Evolutionary conservation across 2,113 vertebrate species (phyloP).

Genomic region (Meleagris gallopavo): DNA sequence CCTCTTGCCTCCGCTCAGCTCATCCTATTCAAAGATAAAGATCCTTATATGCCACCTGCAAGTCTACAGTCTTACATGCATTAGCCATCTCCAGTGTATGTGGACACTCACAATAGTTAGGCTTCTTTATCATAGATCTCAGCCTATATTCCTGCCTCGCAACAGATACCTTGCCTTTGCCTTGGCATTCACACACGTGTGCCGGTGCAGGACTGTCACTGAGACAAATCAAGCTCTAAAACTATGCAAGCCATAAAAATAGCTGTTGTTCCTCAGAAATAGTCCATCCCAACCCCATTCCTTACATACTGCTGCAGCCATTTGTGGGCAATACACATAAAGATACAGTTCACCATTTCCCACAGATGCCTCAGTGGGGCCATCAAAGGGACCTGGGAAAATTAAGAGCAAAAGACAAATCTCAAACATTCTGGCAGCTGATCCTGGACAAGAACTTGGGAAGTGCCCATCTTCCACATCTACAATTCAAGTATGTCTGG

Average conservation of each 20-base stretch:
- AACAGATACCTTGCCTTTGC: neutral
- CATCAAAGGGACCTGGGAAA: neutral
- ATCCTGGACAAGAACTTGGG: neutral
- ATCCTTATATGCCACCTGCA: neutral
- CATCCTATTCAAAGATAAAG: neutral
- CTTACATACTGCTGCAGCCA: neutral
- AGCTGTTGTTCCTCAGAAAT: neutral
- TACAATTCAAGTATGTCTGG: neutral
- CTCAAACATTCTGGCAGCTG: neutral
- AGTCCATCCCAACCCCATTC: neutral
- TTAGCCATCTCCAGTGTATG: neutral
- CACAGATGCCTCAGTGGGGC: neutral
- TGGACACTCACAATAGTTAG: neutral
- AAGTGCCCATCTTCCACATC: neutral
- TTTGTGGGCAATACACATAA: neutral
- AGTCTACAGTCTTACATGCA: neutral
- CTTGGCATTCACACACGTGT: neutral
- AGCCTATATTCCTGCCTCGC: neutral
- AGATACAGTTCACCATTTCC: neutral
- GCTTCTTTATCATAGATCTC: neutral
- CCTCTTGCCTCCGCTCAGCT: neutral
- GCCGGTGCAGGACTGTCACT: neutral
- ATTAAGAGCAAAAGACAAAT: neutral
- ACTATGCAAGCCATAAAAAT: neutral
- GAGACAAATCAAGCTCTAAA: neutral